Base-by-base conservation (phyloP, 2,113 vertebrate species). In the Xiphophorus maculatus region DNA sequence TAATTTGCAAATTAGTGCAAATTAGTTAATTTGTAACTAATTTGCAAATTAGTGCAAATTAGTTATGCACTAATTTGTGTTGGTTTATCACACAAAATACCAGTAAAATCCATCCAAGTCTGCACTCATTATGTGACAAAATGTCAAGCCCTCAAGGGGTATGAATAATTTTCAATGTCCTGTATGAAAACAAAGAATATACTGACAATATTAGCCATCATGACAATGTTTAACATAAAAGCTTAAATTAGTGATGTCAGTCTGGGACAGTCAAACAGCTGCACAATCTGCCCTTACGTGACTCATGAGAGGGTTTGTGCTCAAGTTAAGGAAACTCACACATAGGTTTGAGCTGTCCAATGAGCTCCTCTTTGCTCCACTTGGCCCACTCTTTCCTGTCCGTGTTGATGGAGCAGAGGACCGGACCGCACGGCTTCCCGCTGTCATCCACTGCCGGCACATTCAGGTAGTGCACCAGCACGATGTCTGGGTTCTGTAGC, bases 381-480 rank as follows among this genome's bases (percentile, higher is more conserved):
- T 99, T 99, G 1, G 97, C 98, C 98, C 98, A 99, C 85, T 99
- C 98, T 88, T 99, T 99, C 92, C 98, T 96, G 94, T 99, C 98
- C 0, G 98, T 99, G 95, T 99, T 99, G 93, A 99, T 98, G 63
- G 98, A 99, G 93, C 98, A 99, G 83, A 99, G 91, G 91, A 99
- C 97, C 25, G 98, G 98, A 15, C 98, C 98, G 0, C 98, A 99
- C 0, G 98, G 98, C 87, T 99, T 99, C 79, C 98, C 97, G 0
- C 98, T 99, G 87, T 99, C 98, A 89, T 99, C 98, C 28, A 99
- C 98, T 85, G 98, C 98, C 0, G 98, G 98, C 74, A 99, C 98
- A 22, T 99, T 99, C 96, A 99, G 93, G 94, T 99, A 99, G 94
- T 99, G 98, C 86, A 99, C 98, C 93, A 99, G 93, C 86, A 99